Percentiles rank a stretch among this genome's conserved stretches.
Evolutionary conservation across 1,140 invertebrate species (phyloP).

Genomic region (Phymorhynchus buccinoides): DNA sequence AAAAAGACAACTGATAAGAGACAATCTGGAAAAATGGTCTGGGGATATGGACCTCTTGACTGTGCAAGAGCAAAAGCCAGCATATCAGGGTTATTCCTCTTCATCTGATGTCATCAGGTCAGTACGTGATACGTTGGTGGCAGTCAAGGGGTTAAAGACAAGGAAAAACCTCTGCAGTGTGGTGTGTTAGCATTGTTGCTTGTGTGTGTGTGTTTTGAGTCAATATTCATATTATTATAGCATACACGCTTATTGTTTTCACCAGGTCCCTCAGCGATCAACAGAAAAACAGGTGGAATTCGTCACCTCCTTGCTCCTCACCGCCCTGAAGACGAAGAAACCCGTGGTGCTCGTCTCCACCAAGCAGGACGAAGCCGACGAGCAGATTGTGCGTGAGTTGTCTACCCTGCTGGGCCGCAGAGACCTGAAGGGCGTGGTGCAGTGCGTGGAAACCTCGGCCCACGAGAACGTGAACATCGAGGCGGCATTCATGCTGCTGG

Average conservation of each 20-base stretch:
- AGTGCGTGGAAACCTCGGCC: slow-evolving; percentile 94
- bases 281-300: slow-evolving; percentile 80
- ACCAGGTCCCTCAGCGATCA: slow-evolving; percentile 82
- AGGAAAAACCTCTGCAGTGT: too few relatives aligned
- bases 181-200: too few relatives aligned
- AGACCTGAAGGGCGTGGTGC: slow-evolving; percentile 91
- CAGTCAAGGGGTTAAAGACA: too few relatives aligned
- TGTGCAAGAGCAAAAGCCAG: too few relatives aligned
- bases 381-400: slow-evolving; percentile 89
- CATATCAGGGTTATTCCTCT: too few relatives aligned
- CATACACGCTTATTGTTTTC: background rate
- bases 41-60: too few relatives aligned
- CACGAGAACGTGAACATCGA: slow-evolving; percentile 98
- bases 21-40: too few relatives aligned
- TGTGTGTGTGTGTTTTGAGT: background rate
- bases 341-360: slow-evolving; percentile 95
- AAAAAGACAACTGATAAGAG: too few relatives aligned
- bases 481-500: slow-evolving; percentile 91
- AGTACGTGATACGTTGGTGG: too few relatives aligned
- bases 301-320: slow-evolving; percentile 65
- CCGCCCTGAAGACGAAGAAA: slow-evolving; percentile 82
- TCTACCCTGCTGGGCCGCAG: slow-evolving; percentile 90
- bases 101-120: too few relatives aligned
- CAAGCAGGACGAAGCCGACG: slow-evolving; percentile 95
- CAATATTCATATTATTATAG: too few relatives aligned